phyloP scores from a whole-genome alignment of 37 sponge, comb jelly and placozoan species.

The Mnemiopsis leidyi region DNA sequence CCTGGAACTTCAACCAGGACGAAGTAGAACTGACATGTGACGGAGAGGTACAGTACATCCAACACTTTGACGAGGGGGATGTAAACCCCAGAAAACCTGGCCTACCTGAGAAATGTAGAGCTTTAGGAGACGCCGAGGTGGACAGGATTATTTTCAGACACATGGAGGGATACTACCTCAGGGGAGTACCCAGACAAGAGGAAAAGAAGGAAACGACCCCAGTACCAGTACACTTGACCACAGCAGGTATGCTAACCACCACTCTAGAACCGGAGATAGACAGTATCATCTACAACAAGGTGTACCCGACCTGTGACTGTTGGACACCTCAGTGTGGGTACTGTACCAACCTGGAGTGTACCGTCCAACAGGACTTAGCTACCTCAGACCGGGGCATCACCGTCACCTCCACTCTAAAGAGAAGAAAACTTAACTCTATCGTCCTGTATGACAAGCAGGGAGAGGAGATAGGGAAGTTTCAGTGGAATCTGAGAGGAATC shows the following conservation, averaged over 20 bases:
- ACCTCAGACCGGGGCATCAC: not conserved
- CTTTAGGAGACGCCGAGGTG: not conserved
- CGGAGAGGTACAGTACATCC: not conserved
- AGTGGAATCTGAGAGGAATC: not conserved
- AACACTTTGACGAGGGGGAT: not conserved
- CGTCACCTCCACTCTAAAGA: not conserved
- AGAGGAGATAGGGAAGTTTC: not conserved
- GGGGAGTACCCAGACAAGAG: not conserved
- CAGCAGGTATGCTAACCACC: not conserved
- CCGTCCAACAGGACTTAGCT: not conserved
- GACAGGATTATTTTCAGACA: not conserved
- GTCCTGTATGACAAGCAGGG: not conserved
- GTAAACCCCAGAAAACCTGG: not conserved
- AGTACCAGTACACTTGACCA: not conserved
- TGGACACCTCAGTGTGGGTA: constrained; percentile 6
- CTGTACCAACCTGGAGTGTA: not conserved
- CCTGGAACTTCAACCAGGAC: constrained; percentile 2
- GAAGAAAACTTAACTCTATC: not conserved
- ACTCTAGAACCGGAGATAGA: not conserved
- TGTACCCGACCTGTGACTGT: not conserved
- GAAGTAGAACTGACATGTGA: not conserved
- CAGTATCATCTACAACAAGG: not conserved
- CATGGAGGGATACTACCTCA: not conserved
- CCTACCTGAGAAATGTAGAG: not conserved
- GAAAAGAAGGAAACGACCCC: not conserved